Evolutionary conservation across 2,888 invertebrate genomes (phyloP).

Genomic region (Diachrysia chrysitis): DNA sequence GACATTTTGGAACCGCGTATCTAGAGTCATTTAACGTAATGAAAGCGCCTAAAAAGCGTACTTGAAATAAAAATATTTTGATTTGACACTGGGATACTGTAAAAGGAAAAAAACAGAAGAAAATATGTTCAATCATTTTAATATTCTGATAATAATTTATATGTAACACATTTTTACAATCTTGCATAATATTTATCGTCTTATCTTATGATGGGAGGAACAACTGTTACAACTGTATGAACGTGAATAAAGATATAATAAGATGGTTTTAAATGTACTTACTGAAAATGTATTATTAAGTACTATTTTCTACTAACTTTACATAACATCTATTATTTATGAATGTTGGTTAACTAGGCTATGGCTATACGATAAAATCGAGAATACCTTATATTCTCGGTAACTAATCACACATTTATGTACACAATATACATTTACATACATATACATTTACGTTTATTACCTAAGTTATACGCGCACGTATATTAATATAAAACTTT

Average conservation of each 20-base stretch:
- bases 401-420: slow-evolving; percentile 71
- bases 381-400: slow-evolving; percentile 45
- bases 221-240: slow-evolving; percentile 31
- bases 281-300: slow-evolving; percentile 20
- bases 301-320: slow-evolving; percentile 31
- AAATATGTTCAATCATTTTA: slow-evolving; percentile 72
- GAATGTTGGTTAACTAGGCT: slow-evolving; percentile 36
- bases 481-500: slow-evolving; percentile 77
- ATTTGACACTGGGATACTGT: no score
- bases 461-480: slow-evolving; percentile 57
- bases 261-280: slow-evolving; percentile 23
- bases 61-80: no score
- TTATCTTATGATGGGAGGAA: slow-evolving; percentile 31
- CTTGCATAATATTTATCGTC: slow-evolving; percentile 50
- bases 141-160: slow-evolving; percentile 86
- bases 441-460: slow-evolving; percentile 51
- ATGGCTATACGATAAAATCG: slow-evolving; percentile 26
- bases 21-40: no score
- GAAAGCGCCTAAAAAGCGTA: no score
- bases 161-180: slow-evolving; percentile 81
- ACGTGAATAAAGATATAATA: slow-evolving; percentile 20
- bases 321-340: slow-evolving; percentile 47
- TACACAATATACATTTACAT: slow-evolving; percentile 79
- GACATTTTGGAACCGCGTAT: no score
- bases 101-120: slow-evolving; percentile 32